A percentile compares a stretch with the other conserved stretches of the same genome.
Conservation (phyloP, 1,140 invertebrate species). For the Ceratina japonica region DNA sequence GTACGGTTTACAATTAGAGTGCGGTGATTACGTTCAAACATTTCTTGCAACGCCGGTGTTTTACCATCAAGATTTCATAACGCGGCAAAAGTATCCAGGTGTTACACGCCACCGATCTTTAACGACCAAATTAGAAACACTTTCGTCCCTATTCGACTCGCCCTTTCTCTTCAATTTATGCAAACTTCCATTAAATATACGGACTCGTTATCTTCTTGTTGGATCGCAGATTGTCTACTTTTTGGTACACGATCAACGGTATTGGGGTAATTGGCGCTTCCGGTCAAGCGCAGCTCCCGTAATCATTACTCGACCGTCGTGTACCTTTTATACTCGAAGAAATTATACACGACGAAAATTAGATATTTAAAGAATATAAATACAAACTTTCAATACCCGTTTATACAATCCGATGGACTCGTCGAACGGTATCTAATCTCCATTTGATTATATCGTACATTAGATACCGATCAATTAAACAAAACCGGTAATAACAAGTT, state of each 20-base stretch:
- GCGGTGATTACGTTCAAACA: too few relatives aligned
- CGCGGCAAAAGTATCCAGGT: neutral
- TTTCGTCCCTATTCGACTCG: neutral
- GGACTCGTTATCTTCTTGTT: neutral
- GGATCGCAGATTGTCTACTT: neutral
- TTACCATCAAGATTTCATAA: neutral
- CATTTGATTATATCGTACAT: too few relatives aligned
- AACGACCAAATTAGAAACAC: constrained; percentile 5
- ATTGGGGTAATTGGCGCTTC: neutral
- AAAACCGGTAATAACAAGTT: too few relatives aligned
- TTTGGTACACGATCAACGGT: neutral
- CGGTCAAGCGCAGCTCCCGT: neutral
- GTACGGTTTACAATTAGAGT: too few relatives aligned
- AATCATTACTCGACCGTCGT: neutral
- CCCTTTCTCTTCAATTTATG: too few relatives aligned
- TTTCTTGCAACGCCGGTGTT: neutral
- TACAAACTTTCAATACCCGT: too few relatives aligned
- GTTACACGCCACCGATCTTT: neutral
- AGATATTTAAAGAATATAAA: too few relatives aligned
- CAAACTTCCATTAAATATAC: too few relatives aligned
- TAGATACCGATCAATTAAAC: too few relatives aligned
- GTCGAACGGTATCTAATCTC: too few relatives aligned
- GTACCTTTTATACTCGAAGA: neutral
- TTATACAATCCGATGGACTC: too few relatives aligned
- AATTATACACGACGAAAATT: neutral